Conservation (phyloP, 2,797 vertebrate species). For the Alectoris magna region DNA sequence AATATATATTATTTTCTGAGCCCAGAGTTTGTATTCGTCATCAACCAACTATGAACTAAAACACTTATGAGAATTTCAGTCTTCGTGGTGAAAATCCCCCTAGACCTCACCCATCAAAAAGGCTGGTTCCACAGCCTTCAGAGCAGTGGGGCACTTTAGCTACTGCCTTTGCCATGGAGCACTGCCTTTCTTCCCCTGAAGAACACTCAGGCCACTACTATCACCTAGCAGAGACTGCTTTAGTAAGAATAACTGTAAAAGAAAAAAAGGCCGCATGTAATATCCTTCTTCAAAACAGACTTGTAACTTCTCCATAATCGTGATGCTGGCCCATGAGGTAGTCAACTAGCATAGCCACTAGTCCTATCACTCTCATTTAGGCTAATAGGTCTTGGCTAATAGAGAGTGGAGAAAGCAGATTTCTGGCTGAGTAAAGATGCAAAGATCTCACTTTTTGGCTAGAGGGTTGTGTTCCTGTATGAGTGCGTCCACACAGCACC, state of each 20-base stretch:
- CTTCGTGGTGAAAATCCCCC: neutral
- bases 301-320: neutral
- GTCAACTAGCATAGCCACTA: neutral
- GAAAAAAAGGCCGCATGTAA: neutral
- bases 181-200: neutral
- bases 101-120: neutral
- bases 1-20: constrained; percentile 34
- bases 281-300: neutral
- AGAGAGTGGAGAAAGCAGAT: neutral
- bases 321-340: neutral
- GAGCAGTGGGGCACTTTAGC: neutral
- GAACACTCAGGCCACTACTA: neutral
- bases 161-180: neutral
- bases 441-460: neutral
- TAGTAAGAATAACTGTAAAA: neutral
- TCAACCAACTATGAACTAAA: neutral
- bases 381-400: neutral
- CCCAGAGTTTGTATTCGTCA: constrained; percentile 10
- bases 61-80: neutral
- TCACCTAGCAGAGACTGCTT: neutral
- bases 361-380: neutral
- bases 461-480: neutral
- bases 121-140: neutral
- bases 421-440: neutral
- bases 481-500: neutral